Conservation (phyloP, 2,797 vertebrate genomes). For the Tenualosa ilisha region DNA sequence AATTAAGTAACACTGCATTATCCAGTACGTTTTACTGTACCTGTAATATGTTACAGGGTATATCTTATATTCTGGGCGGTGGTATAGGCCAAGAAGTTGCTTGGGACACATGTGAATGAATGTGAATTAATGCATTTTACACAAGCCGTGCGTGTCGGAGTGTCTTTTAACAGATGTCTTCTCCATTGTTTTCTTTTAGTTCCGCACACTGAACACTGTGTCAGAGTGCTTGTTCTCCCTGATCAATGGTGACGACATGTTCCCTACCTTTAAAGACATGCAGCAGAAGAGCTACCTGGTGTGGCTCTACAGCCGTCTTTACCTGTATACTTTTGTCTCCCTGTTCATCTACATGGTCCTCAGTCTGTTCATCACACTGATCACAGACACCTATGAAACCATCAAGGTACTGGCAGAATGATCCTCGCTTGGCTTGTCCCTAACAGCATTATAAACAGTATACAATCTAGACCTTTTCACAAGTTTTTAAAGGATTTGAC, state of each 20-base stretch:
- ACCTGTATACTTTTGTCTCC: slow-evolving; percentile 78
- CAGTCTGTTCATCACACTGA: slow-evolving; percentile 79
- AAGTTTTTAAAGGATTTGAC: not conserved
- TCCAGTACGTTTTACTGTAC: too few relatives aligned
- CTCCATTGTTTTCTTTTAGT: slow-evolving; percentile 66
- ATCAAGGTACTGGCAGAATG: slow-evolving; percentile 81
- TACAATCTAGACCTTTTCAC: not conserved
- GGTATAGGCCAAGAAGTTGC: too few relatives aligned
- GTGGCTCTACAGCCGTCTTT: slow-evolving; percentile 91
- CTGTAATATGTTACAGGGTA: too few relatives aligned
- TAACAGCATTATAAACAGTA: too few relatives aligned
- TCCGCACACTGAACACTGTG: slow-evolving; percentile 89
- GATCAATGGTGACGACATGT: slow-evolving; percentile 96
- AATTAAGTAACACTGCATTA: too few relatives aligned
- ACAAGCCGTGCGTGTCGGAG: not conserved
- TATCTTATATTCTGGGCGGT: too few relatives aligned
- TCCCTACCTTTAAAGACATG: slow-evolving; percentile 88
- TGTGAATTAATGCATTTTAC: not conserved
- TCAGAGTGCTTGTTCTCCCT: slow-evolving; percentile 93
- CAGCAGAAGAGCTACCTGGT: slow-evolving; percentile 83
- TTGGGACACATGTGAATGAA: too few relatives aligned
- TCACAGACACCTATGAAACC: slow-evolving; percentile 93
- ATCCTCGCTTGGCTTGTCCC: not conserved
- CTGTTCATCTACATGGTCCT: slow-evolving; percentile 81
- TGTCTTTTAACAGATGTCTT: not conserved